Evolutionary conservation across 2,888 invertebrate species (phyloP).

Genomic region (Ceratothoa steindachneri): DNA sequence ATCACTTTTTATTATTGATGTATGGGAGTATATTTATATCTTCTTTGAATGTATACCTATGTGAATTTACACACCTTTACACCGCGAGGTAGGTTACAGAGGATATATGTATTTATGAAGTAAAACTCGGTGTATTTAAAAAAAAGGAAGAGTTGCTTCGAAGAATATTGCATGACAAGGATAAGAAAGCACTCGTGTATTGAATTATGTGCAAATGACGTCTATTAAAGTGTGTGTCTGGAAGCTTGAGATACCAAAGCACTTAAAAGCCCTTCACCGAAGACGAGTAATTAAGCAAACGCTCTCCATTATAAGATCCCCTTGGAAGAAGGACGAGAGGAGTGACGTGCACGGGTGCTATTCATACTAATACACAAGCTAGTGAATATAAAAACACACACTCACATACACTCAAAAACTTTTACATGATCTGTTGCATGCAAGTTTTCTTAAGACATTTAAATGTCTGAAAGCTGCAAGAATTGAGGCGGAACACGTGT

Average conservation of each 20-base stretch:
- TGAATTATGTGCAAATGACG: not conserved
- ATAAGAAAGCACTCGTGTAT: not conserved
- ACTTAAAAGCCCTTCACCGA: not conserved
- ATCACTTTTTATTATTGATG: not conserved
- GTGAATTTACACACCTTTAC: not conserved
- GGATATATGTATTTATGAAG: not conserved
- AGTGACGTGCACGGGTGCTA: too few species aligned
- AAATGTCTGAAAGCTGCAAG: too few species aligned
- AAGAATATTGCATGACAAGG: not conserved
- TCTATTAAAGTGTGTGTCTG: not conserved
- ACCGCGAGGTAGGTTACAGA: too few species aligned
- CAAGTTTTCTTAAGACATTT: too few species aligned
- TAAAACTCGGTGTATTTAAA: not conserved
- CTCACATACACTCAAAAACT: too few species aligned
- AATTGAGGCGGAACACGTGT: too few species aligned
- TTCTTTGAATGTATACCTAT: not conserved
- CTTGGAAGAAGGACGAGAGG: not conserved
- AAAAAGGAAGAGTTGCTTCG: not conserved
- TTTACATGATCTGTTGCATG: too few species aligned
- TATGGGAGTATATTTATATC: not conserved
- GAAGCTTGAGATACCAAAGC: not conserved
- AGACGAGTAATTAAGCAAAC: slow-evolving; percentile 10
- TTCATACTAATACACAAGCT: too few species aligned
- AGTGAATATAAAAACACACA: too few species aligned
- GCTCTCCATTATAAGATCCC: not conserved